phyloP scores from a whole-genome alignment of 2,113 vertebrate species.

The Passer montanus region DNA sequence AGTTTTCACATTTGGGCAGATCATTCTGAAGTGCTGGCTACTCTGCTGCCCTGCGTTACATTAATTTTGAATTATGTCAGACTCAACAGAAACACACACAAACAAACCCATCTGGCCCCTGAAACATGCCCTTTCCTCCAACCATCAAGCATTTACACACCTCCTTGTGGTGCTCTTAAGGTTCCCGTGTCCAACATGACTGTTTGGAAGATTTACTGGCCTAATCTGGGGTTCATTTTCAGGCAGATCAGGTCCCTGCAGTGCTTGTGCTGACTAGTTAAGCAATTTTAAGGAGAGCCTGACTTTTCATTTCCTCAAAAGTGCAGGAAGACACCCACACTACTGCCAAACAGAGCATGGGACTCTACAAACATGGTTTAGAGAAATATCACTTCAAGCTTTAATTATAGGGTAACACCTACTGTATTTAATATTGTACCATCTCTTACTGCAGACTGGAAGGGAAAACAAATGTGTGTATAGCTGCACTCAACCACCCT shows the following conservation, averaged over 20 bases:
- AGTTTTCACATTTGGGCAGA: background rate
- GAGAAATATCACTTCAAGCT: background rate
- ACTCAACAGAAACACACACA: background rate
- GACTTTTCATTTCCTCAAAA: background rate
- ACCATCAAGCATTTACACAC: background rate
- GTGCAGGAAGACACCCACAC: background rate
- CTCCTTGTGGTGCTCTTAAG: background rate
- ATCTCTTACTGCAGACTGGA: background rate
- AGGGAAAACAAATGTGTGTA: background rate
- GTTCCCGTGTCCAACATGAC: background rate
- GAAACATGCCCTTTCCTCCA: background rate
- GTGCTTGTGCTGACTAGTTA: background rate
- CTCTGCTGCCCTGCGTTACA: background rate
- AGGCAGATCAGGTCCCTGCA: background rate
- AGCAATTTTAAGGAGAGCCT: background rate
- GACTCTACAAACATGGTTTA: background rate
- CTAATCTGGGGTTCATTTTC: background rate
- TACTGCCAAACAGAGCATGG: background rate
- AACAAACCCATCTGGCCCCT: background rate
- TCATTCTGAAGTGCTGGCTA: background rate
- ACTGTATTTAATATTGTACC: background rate
- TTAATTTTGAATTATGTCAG: background rate
- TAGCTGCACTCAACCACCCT: background rate
- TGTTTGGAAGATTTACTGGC: background rate
- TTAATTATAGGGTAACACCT: background rate